Percentiles rank a stretch among this genome's conserved stretches.
Conservation (phyloP, 2,113 vertebrate species). For the Meles meles region DNA sequence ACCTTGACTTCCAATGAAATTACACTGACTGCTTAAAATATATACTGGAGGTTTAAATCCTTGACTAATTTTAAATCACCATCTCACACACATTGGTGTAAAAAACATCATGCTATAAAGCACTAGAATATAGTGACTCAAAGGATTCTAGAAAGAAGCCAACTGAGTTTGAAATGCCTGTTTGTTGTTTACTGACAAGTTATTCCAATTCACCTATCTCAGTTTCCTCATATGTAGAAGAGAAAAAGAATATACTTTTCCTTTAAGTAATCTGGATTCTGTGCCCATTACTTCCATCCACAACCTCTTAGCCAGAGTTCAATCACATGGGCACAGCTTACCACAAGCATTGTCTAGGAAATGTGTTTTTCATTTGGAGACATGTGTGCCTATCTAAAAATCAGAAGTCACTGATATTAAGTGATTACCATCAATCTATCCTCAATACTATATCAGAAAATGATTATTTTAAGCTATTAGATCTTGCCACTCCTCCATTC, state of each 20-base stretch:
- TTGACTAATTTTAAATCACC: background rate
- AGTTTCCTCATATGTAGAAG: background rate
- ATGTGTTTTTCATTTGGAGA: background rate
- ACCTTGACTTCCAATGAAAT: background rate
- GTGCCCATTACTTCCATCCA: background rate
- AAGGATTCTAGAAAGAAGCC: background rate
- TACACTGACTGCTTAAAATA: background rate
- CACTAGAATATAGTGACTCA: background rate
- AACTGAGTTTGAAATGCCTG: background rate
- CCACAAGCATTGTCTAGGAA: background rate
- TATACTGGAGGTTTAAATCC: background rate
- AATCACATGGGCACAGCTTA: background rate
- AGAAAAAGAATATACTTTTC: background rate
- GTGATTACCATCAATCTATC: background rate
- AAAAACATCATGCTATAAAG: background rate
- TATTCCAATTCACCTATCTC: background rate
- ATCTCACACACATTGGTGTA: background rate
- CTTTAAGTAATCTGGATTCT: background rate
- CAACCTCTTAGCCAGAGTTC: background rate
- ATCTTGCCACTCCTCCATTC: background rate
- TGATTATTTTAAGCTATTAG: background rate
- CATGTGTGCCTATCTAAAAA: background rate
- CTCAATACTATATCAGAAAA: background rate
- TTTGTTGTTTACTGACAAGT: background rate
- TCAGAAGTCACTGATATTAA: background rate